Conservation (phyloP, 2,113 vertebrate species). For the Cyphotilapia sp. region DNA sequence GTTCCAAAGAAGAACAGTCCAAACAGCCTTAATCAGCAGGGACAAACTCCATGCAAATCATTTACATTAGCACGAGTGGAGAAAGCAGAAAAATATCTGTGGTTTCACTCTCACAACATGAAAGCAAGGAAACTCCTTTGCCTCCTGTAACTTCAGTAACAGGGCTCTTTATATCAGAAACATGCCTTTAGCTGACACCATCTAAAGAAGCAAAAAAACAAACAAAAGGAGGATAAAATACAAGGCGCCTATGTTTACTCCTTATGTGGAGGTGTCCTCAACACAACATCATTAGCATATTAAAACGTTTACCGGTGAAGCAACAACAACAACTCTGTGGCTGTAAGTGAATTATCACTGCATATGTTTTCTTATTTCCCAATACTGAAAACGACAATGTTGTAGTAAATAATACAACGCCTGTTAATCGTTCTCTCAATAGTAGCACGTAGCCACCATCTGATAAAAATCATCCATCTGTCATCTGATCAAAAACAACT, state of each 20-base stretch:
- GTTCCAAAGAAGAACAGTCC: constrained; percentile 47
- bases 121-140: not conserved
- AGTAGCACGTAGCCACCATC: not conserved
- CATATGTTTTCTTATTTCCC: not conserved
- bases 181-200: not conserved
- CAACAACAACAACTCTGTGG: not conserved
- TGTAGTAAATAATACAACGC: not conserved
- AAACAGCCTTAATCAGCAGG: constrained; percentile 53
- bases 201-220: not conserved
- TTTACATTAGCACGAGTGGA: constrained; percentile 39
- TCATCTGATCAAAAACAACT: not conserved
- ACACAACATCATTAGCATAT: not conserved
- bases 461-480: not conserved
- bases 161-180: not conserved
- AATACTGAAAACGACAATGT: not conserved
- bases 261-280: not conserved
- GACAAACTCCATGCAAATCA: constrained; percentile 53
- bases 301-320: not conserved
- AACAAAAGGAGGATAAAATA: not conserved
- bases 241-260: not conserved
- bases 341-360: not conserved
- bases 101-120: constrained; percentile 1
- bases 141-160: not conserved
- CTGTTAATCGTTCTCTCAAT: not conserved
- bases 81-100: not conserved